Evolutionary conservation across 92 coral and sea anemone genomes (phyloP).

Genomic region (Anthopleura xanthogrammica): DNA sequence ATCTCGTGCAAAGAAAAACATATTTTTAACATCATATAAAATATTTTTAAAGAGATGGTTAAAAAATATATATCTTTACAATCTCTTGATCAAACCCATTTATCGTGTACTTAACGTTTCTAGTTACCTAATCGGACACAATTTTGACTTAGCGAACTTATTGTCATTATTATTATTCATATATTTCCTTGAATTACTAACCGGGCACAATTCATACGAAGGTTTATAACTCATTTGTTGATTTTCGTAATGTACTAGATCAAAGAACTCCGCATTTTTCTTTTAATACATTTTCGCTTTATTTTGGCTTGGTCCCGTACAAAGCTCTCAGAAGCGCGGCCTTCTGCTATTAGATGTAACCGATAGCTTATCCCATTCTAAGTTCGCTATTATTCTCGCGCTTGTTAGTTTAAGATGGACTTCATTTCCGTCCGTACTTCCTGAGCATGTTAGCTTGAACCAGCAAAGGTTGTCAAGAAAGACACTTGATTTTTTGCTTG

Average conservation of each 20-base stretch:
- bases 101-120: too few species aligned
- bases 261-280: neutral
- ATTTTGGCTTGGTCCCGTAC: neutral
- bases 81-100: too few species aligned
- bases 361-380: neutral
- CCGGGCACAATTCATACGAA: neutral
- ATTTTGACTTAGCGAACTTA: too few species aligned
- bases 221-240: neutral
- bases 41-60: too few species aligned
- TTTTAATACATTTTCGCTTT: neutral
- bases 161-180: too few species aligned
- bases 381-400: neutral
- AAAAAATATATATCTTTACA: too few species aligned
- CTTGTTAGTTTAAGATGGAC: constrained; percentile 15
- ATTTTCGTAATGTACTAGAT: neutral
- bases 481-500: neutral
- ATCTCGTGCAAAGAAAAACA: too few species aligned
- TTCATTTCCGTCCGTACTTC: constrained; percentile 18
- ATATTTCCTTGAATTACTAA: too few species aligned
- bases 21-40: too few species aligned
- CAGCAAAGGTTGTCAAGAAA: neutral
- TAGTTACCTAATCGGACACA: too few species aligned
- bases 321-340: neutral
- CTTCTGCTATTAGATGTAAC: neutral
- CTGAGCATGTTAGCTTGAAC: neutral